Conservation (phyloP, 2,888 invertebrate genomes). For the Pheosia gnoma region DNA sequence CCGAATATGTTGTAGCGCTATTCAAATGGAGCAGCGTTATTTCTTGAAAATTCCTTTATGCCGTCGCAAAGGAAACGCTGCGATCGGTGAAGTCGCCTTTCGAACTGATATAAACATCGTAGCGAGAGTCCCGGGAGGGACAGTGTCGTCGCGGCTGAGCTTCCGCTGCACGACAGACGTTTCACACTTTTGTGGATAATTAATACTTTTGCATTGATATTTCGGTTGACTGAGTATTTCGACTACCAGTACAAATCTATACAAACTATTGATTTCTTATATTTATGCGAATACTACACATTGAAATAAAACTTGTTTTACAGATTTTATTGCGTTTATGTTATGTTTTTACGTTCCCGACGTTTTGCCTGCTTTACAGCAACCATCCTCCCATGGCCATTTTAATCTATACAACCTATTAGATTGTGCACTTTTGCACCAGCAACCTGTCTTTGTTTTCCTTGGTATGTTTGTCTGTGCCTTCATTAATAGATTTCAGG, state of each 20-base stretch:
- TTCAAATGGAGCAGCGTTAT: constrained; percentile 59
- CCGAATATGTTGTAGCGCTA: constrained; percentile 45
- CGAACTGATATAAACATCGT: constrained; percentile 73
- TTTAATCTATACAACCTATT: too few relatives aligned
- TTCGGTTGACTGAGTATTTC: constrained; percentile 14
- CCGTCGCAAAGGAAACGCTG: constrained; percentile 58
- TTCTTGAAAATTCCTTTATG: constrained; percentile 66
- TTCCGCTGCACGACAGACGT: constrained; percentile 61
- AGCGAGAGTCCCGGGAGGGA: constrained; percentile 40
- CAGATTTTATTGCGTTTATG: too few relatives aligned
- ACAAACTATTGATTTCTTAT: background rate
- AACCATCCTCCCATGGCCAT: too few relatives aligned
- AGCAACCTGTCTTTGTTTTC: too few relatives aligned
- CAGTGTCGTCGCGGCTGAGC: constrained; percentile 55
- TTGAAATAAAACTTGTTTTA: too few relatives aligned
- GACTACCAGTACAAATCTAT: background rate
- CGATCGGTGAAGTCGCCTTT: constrained; percentile 69
- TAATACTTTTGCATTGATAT: constrained; percentile 19
- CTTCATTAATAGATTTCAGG: too few relatives aligned
- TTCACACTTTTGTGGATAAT: constrained; percentile 26
- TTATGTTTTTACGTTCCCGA: too few relatives aligned
- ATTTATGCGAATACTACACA: too few relatives aligned
- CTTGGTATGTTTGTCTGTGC: too few relatives aligned
- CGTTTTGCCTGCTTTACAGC: too few relatives aligned
- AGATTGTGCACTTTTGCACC: too few relatives aligned